Percentiles rank a stretch among this genome's conserved stretches.
phyloP scores from a whole-genome alignment of 2,113 vertebrate species.

The Myrmophylax atrothorax region DNA sequence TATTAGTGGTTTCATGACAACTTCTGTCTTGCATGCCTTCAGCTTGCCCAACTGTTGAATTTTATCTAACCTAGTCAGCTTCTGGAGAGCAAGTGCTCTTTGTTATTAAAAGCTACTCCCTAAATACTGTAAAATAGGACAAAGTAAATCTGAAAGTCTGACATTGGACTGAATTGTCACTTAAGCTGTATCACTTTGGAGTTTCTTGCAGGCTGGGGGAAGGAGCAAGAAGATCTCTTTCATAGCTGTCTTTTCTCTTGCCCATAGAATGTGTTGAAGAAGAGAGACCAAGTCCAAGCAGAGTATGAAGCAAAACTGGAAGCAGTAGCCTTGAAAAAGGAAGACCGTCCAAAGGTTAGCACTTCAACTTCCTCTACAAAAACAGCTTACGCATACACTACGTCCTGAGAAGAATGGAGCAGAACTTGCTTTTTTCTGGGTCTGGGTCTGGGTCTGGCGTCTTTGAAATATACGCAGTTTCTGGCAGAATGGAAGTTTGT shows the following conservation, averaged over 20 bases:
- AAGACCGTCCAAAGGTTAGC: conserved; percentile 90
- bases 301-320: conserved; percentile 96
- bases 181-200: neutral
- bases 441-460: neutral
- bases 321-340: conserved; percentile 86
- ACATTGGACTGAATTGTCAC: neutral
- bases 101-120: neutral
- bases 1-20: neutral
- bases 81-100: neutral
- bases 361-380: neutral
- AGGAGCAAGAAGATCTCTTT: neutral
- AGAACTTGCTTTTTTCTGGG: neutral
- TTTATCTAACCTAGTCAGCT: neutral
- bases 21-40: neutral
- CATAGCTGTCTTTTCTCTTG: neutral
- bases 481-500: neutral
- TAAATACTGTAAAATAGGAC: neutral
- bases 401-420: neutral
- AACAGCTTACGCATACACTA: neutral
- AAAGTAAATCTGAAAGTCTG: neutral
- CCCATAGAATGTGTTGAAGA: conserved; percentile 91
- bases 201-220: neutral
- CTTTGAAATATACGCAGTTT: neutral
- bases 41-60: neutral
- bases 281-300: conserved; percentile 94